phyloP scores from a whole-genome alignment of 2,888 invertebrate species.

The Druceiella hillmani region DNA sequence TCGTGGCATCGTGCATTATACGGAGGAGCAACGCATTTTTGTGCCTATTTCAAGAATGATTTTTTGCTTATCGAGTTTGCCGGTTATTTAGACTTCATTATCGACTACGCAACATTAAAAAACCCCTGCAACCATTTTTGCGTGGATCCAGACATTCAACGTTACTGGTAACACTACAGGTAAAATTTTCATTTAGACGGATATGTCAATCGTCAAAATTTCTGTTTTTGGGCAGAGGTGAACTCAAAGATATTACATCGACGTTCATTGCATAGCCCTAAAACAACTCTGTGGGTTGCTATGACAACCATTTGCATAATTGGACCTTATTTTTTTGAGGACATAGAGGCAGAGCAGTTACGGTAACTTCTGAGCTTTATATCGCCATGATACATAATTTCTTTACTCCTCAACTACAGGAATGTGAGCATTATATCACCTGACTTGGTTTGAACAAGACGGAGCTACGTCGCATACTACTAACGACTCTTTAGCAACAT shows the following conservation, averaged over 20 bases:
- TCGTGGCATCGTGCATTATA: background rate
- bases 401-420: conserved; percentile 1
- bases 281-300: background rate
- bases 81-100: background rate
- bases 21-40: too few species aligned
- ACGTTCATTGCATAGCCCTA: background rate
- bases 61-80: background rate
- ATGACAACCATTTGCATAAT: too few species aligned
- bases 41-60: too few species aligned
- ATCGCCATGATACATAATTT: conserved; percentile 1
- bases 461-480: background rate
- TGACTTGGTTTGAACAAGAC: background rate
- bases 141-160: background rate
- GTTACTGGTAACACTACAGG: background rate
- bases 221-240: too few species aligned
- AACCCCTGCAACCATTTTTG: background rate
- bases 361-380: background rate
- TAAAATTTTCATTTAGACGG: too few species aligned
- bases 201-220: too few species aligned
- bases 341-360: background rate
- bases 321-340: background rate
- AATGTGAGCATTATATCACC: background rate
- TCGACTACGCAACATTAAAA: background rate
- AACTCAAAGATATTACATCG: too few species aligned
- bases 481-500: background rate